These are phyloP conservation scores for Pantherophis alleghaniensis DNA, from an alignment of 2,797 vertebrate species.

Conservation along the genomic window DNA sequence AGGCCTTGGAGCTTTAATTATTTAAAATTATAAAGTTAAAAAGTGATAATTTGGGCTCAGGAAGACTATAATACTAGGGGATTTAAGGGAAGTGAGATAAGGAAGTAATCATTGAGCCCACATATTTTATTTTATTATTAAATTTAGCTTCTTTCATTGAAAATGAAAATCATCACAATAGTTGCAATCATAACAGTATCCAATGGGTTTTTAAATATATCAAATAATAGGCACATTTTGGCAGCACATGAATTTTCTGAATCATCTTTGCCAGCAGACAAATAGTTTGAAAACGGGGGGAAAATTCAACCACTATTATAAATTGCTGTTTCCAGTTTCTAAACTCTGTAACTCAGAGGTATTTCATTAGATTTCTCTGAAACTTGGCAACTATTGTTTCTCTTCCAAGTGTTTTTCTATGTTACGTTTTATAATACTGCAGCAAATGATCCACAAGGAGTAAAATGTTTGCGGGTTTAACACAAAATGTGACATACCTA, in stretches of 20 bases:
- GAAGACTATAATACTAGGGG: background rate
- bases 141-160: background rate
- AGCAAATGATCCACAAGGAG: background rate
- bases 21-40: constrained; percentile 1
- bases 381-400: background rate
- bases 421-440: background rate
- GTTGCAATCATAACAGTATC: background rate
- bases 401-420: background rate
- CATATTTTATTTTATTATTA: background rate
- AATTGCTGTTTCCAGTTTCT: background rate
- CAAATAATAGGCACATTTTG: background rate
- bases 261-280: background rate
- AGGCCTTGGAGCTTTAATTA: background rate
- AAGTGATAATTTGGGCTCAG: background rate
- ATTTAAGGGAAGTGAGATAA: background rate
- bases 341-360: background rate
- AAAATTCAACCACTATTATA: background rate
- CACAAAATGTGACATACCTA: background rate
- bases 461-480: background rate
- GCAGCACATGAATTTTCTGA: background rate
- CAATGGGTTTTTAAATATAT: background rate
- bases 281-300: background rate
- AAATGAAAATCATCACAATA: background rate
- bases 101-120: background rate
- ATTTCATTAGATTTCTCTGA: background rate